phyloP scores from a whole-genome alignment of 2,888 invertebrate species.

The Cataglyphis livida region DNA sequence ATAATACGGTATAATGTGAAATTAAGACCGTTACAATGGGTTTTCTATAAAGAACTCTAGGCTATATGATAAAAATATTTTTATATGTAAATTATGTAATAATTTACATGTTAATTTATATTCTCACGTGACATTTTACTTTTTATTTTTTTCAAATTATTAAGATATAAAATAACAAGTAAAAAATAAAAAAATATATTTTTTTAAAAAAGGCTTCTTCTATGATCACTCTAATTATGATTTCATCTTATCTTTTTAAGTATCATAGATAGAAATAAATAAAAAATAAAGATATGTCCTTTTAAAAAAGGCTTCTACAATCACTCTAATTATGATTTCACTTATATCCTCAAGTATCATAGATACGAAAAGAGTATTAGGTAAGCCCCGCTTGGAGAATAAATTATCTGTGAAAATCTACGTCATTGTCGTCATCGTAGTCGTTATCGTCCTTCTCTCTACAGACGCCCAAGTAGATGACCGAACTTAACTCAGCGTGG shows the following conservation, averaged over 20 bases:
- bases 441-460: not conserved
- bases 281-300: too few species aligned
- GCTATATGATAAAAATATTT: not conserved
- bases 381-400: not conserved
- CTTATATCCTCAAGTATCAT: not conserved
- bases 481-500: constrained; percentile 49
- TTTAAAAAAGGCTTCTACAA: not conserved
- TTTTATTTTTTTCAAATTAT: not conserved
- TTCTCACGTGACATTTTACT: not conserved
- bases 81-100: not conserved
- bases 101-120: not conserved
- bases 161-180: not conserved
- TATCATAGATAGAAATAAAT: not conserved
- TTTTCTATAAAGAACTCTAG: not conserved
- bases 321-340: not conserved
- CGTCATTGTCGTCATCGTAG: not conserved
- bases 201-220: not conserved
- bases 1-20: not conserved
- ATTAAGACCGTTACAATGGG: not conserved
- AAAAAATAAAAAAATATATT: not conserved
- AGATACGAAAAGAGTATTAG: not conserved
- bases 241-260: not conserved
- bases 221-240: not conserved
- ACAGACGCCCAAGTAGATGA: constrained; percentile 20
- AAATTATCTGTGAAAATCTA: constrained; percentile 15